phyloP scores from a whole-genome alignment of 2,113 vertebrate genomes.

The Macquaria australasica region DNA sequence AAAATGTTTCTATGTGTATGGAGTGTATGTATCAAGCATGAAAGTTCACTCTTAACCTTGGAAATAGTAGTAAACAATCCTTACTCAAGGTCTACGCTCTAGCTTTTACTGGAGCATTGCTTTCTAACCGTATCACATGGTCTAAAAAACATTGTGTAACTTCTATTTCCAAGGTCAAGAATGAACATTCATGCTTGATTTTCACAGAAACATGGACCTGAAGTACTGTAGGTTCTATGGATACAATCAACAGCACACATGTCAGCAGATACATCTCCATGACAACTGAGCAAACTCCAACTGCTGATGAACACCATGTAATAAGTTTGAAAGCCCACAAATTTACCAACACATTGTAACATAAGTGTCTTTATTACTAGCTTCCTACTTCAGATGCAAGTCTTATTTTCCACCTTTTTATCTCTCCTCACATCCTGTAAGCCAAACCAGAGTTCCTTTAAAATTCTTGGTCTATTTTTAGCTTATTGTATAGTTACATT shows the following conservation, averaged over 20 bases:
- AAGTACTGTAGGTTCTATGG: no score
- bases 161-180: not conserved
- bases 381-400: not conserved
- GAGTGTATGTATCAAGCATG: no score
- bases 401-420: slow-evolving; percentile 4
- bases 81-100: not conserved
- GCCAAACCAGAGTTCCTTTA: not conserved
- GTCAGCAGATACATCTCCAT: not conserved
- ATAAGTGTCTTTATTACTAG: not conserved
- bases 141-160: not conserved
- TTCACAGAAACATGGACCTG: not conserved
- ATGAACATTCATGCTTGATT: not conserved
- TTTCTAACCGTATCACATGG: not conserved
- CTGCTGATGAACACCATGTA: not conserved
- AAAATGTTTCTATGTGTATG: no score
- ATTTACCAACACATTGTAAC: not conserved
- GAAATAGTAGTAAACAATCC: no score
- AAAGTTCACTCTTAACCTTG: no score
- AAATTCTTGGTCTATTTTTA: slow-evolving; percentile 14
- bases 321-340: not conserved
- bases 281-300: not conserved
- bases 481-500: not conserved
- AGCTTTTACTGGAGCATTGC: not conserved
- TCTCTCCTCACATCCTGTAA: not conserved
- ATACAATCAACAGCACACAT: not conserved